Conservation (phyloP, 2,113 vertebrate genomes). For the Spilogale gracilis region DNA sequence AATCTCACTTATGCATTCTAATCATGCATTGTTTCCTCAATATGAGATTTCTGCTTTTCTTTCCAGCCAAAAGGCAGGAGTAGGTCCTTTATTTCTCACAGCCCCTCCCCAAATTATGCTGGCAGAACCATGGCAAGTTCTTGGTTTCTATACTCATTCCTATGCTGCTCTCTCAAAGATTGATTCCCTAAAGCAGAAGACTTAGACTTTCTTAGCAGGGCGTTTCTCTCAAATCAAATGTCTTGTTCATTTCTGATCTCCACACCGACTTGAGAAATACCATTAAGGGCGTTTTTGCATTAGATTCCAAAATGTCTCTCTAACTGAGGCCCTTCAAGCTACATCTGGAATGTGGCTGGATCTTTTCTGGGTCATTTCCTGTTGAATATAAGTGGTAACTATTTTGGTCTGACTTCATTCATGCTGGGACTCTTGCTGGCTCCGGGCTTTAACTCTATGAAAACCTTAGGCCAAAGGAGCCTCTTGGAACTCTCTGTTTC, state of each 20-base stretch:
- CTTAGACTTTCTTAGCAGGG: background rate
- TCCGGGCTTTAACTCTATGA: slow-evolving; percentile 6
- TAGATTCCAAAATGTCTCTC: slow-evolving; percentile 38
- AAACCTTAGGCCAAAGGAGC: slow-evolving; percentile 23
- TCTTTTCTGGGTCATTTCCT: slow-evolving; percentile 62
- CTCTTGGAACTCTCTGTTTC: background rate
- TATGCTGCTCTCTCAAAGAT: background rate
- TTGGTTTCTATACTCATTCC: background rate
- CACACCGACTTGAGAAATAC: background rate
- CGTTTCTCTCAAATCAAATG: background rate
- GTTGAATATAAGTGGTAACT: slow-evolving; percentile 5
- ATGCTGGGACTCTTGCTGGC: background rate
- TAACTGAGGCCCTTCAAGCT: background rate
- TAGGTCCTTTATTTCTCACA: background rate
- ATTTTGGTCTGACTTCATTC: slow-evolving; percentile 60
- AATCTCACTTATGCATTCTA: background rate
- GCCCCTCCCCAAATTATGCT: background rate
- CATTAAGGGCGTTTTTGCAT: background rate
- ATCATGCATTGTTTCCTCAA: background rate
- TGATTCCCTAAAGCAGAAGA: background rate
- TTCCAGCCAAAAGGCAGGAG: slow-evolving; percentile 6
- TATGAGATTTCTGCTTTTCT: background rate
- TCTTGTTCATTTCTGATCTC: background rate
- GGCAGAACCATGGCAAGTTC: background rate
- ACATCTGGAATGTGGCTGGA: slow-evolving; percentile 46